Evolutionary conservation across 2,888 invertebrate genomes (phyloP).

Genomic region (Ashinkailepas kermadecensis): DNA sequence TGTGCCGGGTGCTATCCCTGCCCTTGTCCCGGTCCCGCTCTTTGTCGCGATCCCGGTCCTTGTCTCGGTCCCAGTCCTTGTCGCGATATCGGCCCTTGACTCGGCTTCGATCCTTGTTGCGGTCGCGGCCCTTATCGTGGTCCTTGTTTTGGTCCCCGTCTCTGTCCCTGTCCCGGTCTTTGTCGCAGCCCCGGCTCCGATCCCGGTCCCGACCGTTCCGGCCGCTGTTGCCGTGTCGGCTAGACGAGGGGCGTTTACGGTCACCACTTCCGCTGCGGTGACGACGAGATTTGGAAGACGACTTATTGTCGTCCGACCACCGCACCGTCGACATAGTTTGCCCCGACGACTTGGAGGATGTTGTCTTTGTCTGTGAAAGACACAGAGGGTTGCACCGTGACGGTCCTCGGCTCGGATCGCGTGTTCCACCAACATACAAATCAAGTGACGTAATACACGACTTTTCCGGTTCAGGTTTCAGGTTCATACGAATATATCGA

Average conservation of each 20-base stretch:
- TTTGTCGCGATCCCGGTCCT: slow-evolving; percentile 23
- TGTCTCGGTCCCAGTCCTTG: slow-evolving; percentile 25
- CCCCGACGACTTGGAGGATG: slow-evolving; percentile 20
- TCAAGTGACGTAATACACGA: too few relatives aligned
- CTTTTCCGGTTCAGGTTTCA: too few relatives aligned
- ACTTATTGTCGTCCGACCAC: slow-evolving; percentile 27
- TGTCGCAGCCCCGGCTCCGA: neutral
- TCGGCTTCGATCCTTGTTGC: slow-evolving; percentile 4
- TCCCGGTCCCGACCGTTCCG: slow-evolving; percentile 21
- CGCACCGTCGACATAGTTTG: slow-evolving; percentile 18
- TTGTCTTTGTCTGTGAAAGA: slow-evolving; percentile 23
- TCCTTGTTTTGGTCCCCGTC: slow-evolving; percentile 23
- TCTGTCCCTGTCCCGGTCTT: slow-evolving; percentile 1
- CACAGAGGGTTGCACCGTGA: too few relatives aligned
- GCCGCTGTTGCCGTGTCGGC: slow-evolving; percentile 22
- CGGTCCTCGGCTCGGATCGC: too few relatives aligned
- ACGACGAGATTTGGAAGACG: slow-evolving; percentile 23
- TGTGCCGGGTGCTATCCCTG: neutral
- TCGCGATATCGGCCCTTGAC: slow-evolving; percentile 23
- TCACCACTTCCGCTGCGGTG: slow-evolving; percentile 28
- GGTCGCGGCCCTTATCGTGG: slow-evolving; percentile 17
- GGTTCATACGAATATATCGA: too few relatives aligned
- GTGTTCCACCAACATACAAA: too few relatives aligned
- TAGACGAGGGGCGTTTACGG: slow-evolving; percentile 1
- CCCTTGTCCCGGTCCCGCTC: slow-evolving; percentile 14